Percentiles rank a stretch among this genome's conserved stretches.
Evolutionary conservation across 92 coral and sea anemone genomes (phyloP).

Genomic region (Palythoa grandis): DNA sequence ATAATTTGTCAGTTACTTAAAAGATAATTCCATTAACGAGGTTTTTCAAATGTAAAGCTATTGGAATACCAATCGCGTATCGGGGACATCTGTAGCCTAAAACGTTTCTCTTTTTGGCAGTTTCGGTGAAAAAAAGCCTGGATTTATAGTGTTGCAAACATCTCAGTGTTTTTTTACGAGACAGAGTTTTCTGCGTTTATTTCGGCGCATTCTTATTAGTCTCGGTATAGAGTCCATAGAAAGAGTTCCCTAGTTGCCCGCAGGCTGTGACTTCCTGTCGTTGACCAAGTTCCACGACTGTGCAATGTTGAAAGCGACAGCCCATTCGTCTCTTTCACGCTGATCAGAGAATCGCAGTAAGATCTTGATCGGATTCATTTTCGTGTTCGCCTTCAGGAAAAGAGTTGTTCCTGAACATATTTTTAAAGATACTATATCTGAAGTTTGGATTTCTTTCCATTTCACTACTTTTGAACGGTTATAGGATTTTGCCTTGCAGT

Average conservation of each 20-base stretch:
- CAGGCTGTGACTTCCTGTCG: not conserved
- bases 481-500: conserved; percentile 19
- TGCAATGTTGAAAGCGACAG: conserved; percentile 11
- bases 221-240: too few relatives aligned
- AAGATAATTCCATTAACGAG: too few relatives aligned
- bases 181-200: too few relatives aligned
- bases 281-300: conserved; percentile 25
- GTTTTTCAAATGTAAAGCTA: too few relatives aligned
- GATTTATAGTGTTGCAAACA: not conserved
- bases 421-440: conserved; percentile 23
- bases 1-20: too few relatives aligned
- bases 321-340: conserved; percentile 27
- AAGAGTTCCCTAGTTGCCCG: not conserved
- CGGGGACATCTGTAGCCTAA: too few relatives aligned
- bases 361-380: not conserved
- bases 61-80: too few relatives aligned
- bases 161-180: too few relatives aligned
- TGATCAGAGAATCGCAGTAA: conserved; percentile 25
- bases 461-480: not conserved
- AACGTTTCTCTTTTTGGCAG: not conserved
- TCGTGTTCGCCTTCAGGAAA: conserved; percentile 11
- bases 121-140: not conserved
- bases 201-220: too few relatives aligned
- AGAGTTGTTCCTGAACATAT: conserved; percentile 19
- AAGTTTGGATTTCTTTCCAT: conserved; percentile 32